Base-by-base conservation (phyloP, 64 coral and sea anemone species). In the Dendronephthya gigantea region DNA sequence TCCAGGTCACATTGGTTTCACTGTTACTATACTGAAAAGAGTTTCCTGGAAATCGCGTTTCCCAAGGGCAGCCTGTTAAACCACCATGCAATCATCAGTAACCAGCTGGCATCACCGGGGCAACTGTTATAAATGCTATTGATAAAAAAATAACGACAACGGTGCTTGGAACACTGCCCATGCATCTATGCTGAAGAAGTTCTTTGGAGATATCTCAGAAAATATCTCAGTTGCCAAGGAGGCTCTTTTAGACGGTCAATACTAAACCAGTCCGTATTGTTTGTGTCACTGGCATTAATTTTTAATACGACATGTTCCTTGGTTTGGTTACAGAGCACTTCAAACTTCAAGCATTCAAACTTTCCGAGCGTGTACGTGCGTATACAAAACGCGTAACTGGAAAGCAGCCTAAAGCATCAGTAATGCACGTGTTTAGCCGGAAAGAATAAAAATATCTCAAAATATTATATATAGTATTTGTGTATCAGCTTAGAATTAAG, bases 161-260 rank as follows among this genome's bases (percentile, higher is more conserved):
- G n/a, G n/a, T n/a, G n/a, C n/a, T 14, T 0, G 35, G 40, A 19
- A 32, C 9, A 25, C 22, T 32, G 22, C 7, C 9, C 13, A n/a
- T n/a, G n/a, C n/a, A 19, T 23, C 72, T 15, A 82, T 49, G 15
- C 35, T 68, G 68, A 87, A 76, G 31, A 5, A 11, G 28, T 65
- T 86, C 25, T 35, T 49, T 5, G 50, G 35, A 41, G 66, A 36
- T 23, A 39, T n/a, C n/a, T n/a, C n/a, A 81, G 23, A 22, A 38
- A 35, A 88, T 30, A 48, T 88, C 86, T n/a, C n/a, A n/a, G n/a
- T 35, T 17, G 48, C 86, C 86, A 88, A 48, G 86, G 86, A 34
- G 86, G 82, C 9, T 82, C 1, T 16, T 34, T 28, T 14, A 88
- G n/a, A 9, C 47, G 17, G 28, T 52, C 47, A 4, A 7, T 28